phyloP scores from a whole-genome alignment of 1,140 invertebrate genomes.

The Drosophila parabipectinata region DNA sequence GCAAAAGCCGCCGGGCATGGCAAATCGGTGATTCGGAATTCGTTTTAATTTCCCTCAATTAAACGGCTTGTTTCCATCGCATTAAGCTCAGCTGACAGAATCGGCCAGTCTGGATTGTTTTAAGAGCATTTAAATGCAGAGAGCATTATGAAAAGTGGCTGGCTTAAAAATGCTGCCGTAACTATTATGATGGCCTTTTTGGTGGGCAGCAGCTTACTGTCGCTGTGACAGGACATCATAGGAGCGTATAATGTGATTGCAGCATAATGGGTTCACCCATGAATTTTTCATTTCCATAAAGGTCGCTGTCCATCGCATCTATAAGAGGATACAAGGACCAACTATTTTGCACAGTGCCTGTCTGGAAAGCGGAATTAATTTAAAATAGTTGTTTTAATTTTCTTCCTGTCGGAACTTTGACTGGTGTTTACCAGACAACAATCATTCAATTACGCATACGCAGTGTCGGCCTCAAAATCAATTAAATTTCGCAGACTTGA shows the following conservation, averaged over 20 bases:
- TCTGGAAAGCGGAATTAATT: conserved; percentile 32
- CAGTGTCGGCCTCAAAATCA: conserved; percentile 41
- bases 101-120: conserved; percentile 16
- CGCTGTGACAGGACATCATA: conserved; percentile 12
- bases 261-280: conserved; percentile 41
- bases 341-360: conserved; percentile 21
- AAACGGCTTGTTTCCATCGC: conserved; percentile 39
- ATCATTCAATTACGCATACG: conserved; percentile 55
- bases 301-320: neutral
- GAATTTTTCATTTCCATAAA: conserved; percentile 32
- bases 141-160: conserved; percentile 55
- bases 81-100: conserved; percentile 23
- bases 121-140: conserved; percentile 69
- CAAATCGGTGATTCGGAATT: conserved; percentile 8
- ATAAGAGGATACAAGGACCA: neutral
- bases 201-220: conserved; percentile 26
- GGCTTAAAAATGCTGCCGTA: conserved; percentile 48
- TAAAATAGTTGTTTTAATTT: neutral
- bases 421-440: conserved; percentile 27
- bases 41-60: conserved; percentile 41
- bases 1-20: neutral
- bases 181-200: conserved; percentile 49
- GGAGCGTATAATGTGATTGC: conserved; percentile 31
- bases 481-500: conserved; percentile 29
- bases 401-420: neutral